A percentile compares a stretch with the other conserved stretches of the same genome.
Conservation (phyloP, 1,140 invertebrate species). For the Eupristina koningsbergeri region DNA sequence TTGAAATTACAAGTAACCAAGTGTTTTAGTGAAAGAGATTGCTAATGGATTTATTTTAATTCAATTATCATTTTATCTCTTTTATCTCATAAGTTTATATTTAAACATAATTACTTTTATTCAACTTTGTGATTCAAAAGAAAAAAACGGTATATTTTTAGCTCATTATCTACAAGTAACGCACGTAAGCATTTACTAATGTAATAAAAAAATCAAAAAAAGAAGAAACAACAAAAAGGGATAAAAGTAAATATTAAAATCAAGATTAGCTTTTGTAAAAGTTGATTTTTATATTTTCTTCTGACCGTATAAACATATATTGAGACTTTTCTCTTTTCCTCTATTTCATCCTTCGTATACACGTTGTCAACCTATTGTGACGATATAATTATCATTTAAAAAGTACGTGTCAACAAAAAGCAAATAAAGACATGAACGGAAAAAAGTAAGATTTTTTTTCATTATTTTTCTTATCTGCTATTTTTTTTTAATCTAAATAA, state of each 20-base stretch:
- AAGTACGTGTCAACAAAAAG: background rate
- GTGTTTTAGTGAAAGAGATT: conserved; percentile 63
- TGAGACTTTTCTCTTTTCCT: background rate
- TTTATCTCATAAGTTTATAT: background rate
- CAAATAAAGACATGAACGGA: background rate
- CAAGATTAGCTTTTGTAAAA: conserved; percentile 38
- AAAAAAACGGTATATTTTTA: too few species aligned
- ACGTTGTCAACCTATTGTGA: background rate
- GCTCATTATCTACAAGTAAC: too few species aligned
- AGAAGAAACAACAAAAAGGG: background rate
- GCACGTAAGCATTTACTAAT: too few species aligned
- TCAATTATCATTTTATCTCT: conserved; percentile 67
- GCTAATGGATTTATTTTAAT: conserved; percentile 72
- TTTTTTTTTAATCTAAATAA: conserved; percentile 1
- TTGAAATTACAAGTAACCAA: conserved; percentile 5
- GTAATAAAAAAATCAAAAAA: background rate
- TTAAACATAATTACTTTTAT: background rate
- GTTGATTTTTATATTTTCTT: conserved; percentile 57
- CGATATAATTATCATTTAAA: background rate
- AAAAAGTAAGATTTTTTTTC: background rate
- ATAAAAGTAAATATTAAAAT: conserved; percentile 25
- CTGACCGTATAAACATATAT: conserved; percentile 24
- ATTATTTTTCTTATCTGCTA: background rate
- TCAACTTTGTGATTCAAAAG: background rate
- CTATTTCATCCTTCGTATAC: background rate